Conservation (phyloP, 2,888 invertebrate species). For the Spialia ferax region DNA sequence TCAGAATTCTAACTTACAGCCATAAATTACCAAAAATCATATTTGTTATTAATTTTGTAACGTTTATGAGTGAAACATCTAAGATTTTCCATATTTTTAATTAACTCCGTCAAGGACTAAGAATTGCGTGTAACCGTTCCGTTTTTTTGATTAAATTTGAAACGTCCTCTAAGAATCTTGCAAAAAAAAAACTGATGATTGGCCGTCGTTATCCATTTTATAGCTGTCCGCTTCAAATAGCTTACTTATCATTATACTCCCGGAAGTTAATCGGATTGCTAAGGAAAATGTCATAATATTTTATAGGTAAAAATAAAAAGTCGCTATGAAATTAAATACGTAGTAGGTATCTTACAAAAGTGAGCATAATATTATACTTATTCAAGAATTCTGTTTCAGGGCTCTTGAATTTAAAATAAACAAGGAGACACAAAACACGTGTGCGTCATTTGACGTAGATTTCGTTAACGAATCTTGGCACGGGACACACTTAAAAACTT, state of each 20-base stretch:
- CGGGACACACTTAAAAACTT: conserved; percentile 47
- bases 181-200: background rate
- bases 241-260: too few species aligned
- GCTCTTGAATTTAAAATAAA: background rate
- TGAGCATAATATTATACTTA: background rate
- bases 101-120: too few species aligned
- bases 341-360: background rate
- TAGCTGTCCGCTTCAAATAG: background rate
- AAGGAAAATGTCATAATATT: background rate
- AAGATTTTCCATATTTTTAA: too few species aligned
- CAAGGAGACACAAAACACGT: conserved; percentile 4
- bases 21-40: too few species aligned
- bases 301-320: too few species aligned
- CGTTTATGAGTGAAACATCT: too few species aligned
- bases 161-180: background rate
- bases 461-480: conserved; percentile 51
- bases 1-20: too few species aligned
- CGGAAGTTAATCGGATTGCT: background rate
- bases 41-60: too few species aligned
- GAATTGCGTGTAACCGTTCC: too few species aligned
- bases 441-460: conserved; percentile 26
- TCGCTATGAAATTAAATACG: background rate
- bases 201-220: background rate
- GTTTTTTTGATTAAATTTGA: background rate
- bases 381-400: background rate